Evolutionary conservation across 2,797 vertebrate species (phyloP), one percentile per base, ranked within the genome.

Genomic region (Smutsia gigantea): DNA sequence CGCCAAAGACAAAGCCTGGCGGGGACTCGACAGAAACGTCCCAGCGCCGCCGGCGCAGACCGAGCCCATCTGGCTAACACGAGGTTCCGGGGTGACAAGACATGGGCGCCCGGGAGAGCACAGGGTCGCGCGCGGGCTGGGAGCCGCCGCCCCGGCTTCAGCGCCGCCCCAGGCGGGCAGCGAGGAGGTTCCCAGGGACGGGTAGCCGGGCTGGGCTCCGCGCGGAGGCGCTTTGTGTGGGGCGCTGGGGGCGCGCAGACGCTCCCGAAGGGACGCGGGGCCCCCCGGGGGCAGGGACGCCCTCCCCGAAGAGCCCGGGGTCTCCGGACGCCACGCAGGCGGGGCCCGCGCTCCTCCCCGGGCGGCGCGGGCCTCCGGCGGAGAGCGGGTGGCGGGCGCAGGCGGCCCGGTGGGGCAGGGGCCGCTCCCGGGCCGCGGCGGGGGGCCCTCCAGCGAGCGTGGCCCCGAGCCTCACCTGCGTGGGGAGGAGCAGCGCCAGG

Each of bases 401-500:
- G 64, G 57, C 42, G 18, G 51, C 81, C 69, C 7, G 79, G 69
- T 31, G 72, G 93, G 95, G 90, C 87, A 37, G 42, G 49, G 71
- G 55, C 71, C 93, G 92, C 96, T 96, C 93, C 53, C 31, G 11
- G 75, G 68, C 61, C 4, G 77, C 14, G 46, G 55, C 21, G 21
- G 64, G 53, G 57, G 34, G 57, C 34, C 72, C 23, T 1, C 78
- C n/a, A 81, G 27, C 39, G 59, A 57, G 4, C 10, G 46, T 1
- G 46, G 21, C 53, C 64, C 59, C 12, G 34, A 77, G 71, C 34
- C 98, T 98, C 98, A 99, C 98, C 99, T 99, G 98, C 82, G 98
- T 91, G 93, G 98, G 98, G 27, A 99, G 89, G 87, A 99, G 96
- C 18, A 99, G 97, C 2, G 98, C 98, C 78, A 99, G 97, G 46